Conservation (phyloP, 2,113 vertebrate genomes). For the Plotosus lineatus region DNA sequence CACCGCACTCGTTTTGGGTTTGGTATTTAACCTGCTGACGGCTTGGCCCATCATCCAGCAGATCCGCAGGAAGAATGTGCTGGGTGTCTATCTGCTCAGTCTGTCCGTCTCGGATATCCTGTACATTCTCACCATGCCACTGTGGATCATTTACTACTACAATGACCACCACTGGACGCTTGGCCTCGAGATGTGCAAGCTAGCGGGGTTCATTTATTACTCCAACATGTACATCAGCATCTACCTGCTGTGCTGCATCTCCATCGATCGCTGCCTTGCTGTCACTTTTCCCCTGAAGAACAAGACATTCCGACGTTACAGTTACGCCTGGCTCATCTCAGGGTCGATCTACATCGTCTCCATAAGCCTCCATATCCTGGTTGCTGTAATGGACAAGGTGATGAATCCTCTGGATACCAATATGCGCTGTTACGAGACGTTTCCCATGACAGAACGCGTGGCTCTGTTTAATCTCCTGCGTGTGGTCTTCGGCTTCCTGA, state of each 20-base stretch:
- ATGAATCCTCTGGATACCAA: conserved; percentile 56
- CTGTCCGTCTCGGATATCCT: conserved; percentile 74
- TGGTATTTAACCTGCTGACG: conserved; percentile 70
- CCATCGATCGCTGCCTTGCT: conserved; percentile 75
- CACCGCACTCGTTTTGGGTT: conserved; percentile 67
- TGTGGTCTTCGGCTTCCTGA: conserved; percentile 66
- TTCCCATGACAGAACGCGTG: conserved; percentile 57
- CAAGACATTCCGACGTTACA: conserved; percentile 58
- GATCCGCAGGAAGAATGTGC: conserved; percentile 66
- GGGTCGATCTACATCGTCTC: conserved; percentile 51
- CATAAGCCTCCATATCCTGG: conserved; percentile 57
- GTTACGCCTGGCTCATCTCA: conserved; percentile 67
- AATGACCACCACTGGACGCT: conserved; percentile 70
- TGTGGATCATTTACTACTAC: conserved; percentile 76
- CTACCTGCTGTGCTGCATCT: conserved; percentile 77
- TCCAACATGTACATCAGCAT: conserved; percentile 80
- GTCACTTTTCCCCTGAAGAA: conserved; percentile 68
- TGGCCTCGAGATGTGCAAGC: conserved; percentile 53
- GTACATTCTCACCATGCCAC: conserved; percentile 73
- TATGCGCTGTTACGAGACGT: conserved; percentile 73
- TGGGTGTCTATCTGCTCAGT: conserved; percentile 75
- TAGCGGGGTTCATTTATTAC: conserved; percentile 79
- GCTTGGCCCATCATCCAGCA: conserved; percentile 71
- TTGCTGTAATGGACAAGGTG: conserved; percentile 61
- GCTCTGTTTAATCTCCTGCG: conserved; percentile 71